These are phyloP conservation scores for Mola mola DNA, from an alignment of 2,113 vertebrate genomes.

Conservation along the genomic window DNA sequence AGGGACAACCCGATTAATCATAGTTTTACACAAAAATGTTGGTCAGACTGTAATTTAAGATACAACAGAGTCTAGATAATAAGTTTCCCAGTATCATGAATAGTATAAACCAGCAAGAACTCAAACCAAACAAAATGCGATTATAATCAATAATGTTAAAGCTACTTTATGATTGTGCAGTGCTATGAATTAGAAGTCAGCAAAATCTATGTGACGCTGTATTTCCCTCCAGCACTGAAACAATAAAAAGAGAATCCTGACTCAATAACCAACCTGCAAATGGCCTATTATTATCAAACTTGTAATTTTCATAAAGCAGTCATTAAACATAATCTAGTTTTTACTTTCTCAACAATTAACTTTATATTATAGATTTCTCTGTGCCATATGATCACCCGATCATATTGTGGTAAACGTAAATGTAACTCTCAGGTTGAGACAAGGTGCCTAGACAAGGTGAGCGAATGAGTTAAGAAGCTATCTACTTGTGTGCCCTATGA, in stretches of 20 bases:
- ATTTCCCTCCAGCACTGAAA: slow-evolving; percentile 73
- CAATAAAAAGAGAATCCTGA: slow-evolving; percentile 72
- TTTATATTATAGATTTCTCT: slow-evolving; percentile 71
- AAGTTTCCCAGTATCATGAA: too few relatives aligned
- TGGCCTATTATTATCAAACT: slow-evolving; percentile 76
- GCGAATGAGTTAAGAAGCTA: slow-evolving; percentile 2
- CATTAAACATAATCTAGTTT: slow-evolving; percentile 77
- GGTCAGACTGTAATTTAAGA: too few relatives aligned
- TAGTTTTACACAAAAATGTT: too few relatives aligned
- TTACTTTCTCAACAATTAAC: slow-evolving; percentile 76
- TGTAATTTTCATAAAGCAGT: slow-evolving; percentile 75
- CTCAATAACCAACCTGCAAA: slow-evolving; percentile 79
- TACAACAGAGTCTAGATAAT: too few relatives aligned
- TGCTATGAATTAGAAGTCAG: slow-evolving; percentile 39
- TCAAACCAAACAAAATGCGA: slow-evolving; percentile 12
- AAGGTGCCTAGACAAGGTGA: slow-evolving; percentile 34
- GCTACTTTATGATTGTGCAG: slow-evolving; percentile 29
- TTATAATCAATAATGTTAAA: slow-evolving; percentile 34
- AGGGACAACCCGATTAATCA: too few relatives aligned
- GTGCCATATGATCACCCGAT: slow-evolving; percentile 61
- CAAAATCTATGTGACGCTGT: slow-evolving; percentile 32
- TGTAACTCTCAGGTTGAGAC: slow-evolving; percentile 51
- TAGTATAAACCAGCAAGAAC: too few relatives aligned
- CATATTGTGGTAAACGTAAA: too few relatives aligned
- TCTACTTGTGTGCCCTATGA: slow-evolving; percentile 32